Conservation (phyloP, 1,140 invertebrate genomes). For the Formica selysi region DNA sequence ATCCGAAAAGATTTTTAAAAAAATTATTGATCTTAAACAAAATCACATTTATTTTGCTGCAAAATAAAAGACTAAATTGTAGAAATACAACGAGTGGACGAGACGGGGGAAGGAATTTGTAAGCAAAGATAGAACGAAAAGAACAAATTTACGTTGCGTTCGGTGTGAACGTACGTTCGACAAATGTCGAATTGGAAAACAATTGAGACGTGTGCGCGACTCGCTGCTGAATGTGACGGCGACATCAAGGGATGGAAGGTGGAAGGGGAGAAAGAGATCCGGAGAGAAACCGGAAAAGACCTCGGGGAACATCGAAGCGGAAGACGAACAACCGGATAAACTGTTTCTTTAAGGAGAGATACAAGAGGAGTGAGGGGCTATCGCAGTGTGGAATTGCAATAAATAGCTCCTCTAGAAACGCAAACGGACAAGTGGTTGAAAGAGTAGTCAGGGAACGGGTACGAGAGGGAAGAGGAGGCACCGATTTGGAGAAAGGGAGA, state of each 20-base stretch:
- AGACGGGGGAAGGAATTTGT: background rate
- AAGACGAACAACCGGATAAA: slow-evolving; percentile 58
- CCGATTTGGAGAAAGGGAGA: slow-evolving; percentile 7
- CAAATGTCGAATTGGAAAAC: slow-evolving; percentile 73
- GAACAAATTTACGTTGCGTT: slow-evolving; percentile 55
- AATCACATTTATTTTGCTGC: background rate
- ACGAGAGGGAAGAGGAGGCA: background rate
- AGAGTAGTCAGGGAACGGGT: slow-evolving; percentile 47
- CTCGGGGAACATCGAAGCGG: slow-evolving; percentile 27
- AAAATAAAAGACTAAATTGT: background rate
- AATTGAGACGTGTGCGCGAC: slow-evolving; percentile 63
- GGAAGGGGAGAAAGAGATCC: background rate
- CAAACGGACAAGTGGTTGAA: slow-evolving; percentile 59
- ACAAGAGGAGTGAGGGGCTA: slow-evolving; percentile 27
- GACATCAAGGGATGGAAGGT: background rate
- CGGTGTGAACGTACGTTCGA: slow-evolving; percentile 34
- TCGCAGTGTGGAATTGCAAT: slow-evolving; percentile 70
- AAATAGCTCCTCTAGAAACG: slow-evolving; percentile 66
- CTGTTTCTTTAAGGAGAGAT: slow-evolving; percentile 44
- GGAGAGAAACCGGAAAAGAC: slow-evolving; percentile 42
- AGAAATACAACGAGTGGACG: background rate
- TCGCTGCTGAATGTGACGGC: slow-evolving; percentile 17
- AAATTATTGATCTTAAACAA: background rate
- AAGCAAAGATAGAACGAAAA: background rate
- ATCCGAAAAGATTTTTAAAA: background rate